Conservation (phyloP, 2,888 invertebrate genomes). For the Allacma fusca region DNA sequence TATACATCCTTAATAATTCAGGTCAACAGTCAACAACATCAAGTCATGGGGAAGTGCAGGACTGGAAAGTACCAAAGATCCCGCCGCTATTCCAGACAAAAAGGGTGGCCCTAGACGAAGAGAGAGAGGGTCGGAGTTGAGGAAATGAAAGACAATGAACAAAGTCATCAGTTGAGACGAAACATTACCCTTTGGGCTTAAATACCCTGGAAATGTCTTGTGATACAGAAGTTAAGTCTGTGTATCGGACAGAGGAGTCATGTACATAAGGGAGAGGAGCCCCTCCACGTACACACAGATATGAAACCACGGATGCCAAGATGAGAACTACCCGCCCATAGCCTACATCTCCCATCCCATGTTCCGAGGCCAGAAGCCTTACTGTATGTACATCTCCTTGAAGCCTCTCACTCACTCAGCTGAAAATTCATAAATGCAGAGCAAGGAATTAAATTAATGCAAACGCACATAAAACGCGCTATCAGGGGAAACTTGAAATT, state of each 20-base stretch:
- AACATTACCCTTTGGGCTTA: constrained; percentile 21
- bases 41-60: not conserved
- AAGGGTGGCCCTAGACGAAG: too few relatives aligned
- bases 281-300: too few relatives aligned
- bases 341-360: not conserved
- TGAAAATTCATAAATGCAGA: constrained; percentile 46
- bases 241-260: not conserved
- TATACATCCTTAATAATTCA: not conserved
- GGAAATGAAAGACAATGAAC: constrained; percentile 24
- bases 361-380: not conserved
- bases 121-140: not conserved
- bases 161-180: constrained; percentile 20
- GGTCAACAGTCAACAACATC: not conserved
- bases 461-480: constrained; percentile 56
- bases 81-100: too few relatives aligned
- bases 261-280: too few relatives aligned
- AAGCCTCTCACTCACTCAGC: constrained; percentile 11
- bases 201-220: constrained; percentile 16
- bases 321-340: not conserved
- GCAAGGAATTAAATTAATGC: constrained; percentile 57
- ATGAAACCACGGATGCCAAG: not conserved
- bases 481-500: constrained; percentile 50
- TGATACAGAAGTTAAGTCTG: constrained; percentile 1
- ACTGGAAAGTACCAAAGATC: not conserved
- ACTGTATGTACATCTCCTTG: not conserved